phyloP scores from a whole-genome alignment of 2,113 vertebrate species.

The Poeciliopsis turrubarensis region DNA sequence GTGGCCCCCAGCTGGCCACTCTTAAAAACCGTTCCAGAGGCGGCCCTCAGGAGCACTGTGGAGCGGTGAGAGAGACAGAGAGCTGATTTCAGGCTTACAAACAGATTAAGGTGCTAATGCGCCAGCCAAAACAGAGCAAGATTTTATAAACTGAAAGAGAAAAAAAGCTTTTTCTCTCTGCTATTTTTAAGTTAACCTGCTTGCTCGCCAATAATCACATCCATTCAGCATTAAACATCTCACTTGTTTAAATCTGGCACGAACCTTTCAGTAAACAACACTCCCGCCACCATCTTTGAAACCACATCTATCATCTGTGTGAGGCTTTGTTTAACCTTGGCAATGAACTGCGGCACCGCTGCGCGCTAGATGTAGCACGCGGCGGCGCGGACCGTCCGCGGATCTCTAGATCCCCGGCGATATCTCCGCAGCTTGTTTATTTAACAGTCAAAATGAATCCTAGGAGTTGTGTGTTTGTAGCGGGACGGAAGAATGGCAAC shows the following conservation, averaged over 20 bases:
- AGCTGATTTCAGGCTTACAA: neutral
- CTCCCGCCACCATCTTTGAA: conserved; percentile 27
- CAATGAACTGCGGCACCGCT: conserved; percentile 40
- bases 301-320: conserved; percentile 54
- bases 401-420: conserved; percentile 46
- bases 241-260: conserved; percentile 14
- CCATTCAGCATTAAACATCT: neutral
- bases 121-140: neutral
- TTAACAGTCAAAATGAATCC: conserved; percentile 54
- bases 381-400: conserved; percentile 19
- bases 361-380: conserved; percentile 7
- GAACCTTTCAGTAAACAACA: conserved; percentile 2
- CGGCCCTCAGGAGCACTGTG: neutral
- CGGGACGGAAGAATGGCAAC: conserved; percentile 61
- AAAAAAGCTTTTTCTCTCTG: neutral
- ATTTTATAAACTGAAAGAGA: neutral
- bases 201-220: conserved; percentile 3
- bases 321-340: conserved; percentile 46
- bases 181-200: neutral
- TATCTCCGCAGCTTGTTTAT: conserved; percentile 54
- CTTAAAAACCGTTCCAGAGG: neutral
- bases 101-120: neutral
- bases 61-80: neutral
- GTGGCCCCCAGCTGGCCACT: neutral
- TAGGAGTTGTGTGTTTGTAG: conserved; percentile 38